Base-by-base conservation (phyloP, 2,113 vertebrate genomes). In the Dasyornis broadbenti region DNA sequence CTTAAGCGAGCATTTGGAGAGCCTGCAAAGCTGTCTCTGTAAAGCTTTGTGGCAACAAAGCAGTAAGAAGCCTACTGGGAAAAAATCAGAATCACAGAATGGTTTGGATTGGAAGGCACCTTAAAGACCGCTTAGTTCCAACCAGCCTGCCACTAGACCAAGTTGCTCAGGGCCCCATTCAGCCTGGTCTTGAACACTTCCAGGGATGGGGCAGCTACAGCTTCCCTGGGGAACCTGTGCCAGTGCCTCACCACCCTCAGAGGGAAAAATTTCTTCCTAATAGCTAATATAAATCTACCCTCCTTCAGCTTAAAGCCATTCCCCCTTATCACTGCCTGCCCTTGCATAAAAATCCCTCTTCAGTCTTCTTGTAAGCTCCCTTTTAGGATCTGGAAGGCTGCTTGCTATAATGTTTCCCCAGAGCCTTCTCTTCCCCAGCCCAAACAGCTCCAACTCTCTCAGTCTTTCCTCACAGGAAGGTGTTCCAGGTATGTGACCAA, bases 1-100 rank as follows among this genome's bases (percentile, higher is more conserved):
- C 53, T 64, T 33, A 7, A 20, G 23, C 0, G 0, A 5, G 0
- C 2, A 16, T 37, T 7, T 1, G 0, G n/a, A 71, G 11, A 49
- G 39, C 30, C 65, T 5, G 45, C 20, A 28, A 42, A 17, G 49
- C 57, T 6, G 17, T 16, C 12, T 49, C 73, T 13, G 0, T 1
- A 49, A 19, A 52, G 26, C 31, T 69, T 35, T 20, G 19, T 0
- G 0, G 66, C 40, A 37, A 26, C 2, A 1, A 56, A n/a, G 12
- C 3, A 14, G 8, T 2, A 39, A 86, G 52, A 61, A 39, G 30
- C 33, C 60, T 23, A 17, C 1, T 2, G 2, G 19, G n/a, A 63
- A 75, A 64, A 80, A 68, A n/a, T 13, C 39, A 53, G 39, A 26
- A 68, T 61, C 47, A 19, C 3, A 3, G 53, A 82, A 54, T 13